Base-by-base conservation (phyloP, 2,888 invertebrate genomes). In the Idaea aversata region DNA sequence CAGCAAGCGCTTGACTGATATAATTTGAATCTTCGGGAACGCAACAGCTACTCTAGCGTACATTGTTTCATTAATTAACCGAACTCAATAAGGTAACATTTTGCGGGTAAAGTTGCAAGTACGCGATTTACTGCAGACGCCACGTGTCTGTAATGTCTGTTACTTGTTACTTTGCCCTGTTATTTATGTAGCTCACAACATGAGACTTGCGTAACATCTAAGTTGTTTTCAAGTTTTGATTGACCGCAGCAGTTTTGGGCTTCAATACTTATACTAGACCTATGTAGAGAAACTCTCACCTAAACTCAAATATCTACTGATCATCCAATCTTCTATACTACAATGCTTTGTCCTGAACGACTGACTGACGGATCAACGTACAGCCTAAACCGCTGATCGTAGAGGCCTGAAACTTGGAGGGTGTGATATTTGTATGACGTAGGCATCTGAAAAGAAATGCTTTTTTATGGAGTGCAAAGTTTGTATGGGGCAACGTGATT, bases 71-170 rank as follows among this genome's bases (percentile, higher is more conserved):
- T 73, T 79, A 79, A 77, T 77, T 75, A 77, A 77, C 74, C 71
- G 63, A 66, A 74, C 75, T 79, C 72, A 75, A 73, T 77, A 70
- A 73, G 72, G 73, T 72, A 68, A 69, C 70, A 75, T 74, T 69
- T 78, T 75, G 75, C 66, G 71, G 76, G 71, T 64, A 68, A 77
- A 79, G 74, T 81, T 81, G 76, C 73, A 70, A 76, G 75, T 77
- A 68, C 65, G 76, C 79, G 82, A 82, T 82, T 80, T 82, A 82
- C 75, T 82, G 75, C 74, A 73, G 76, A 72, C 80, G 69, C 79
- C 82, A 78, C 76, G 79, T 82, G 82, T 74, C 71, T 64, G 71
- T 77, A 77, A 77, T 77, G 77, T 72, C 75, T 73, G 72, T 71
- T 70, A 75, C 75, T 75, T 75, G 72, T 72, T 71, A 73, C 70